Percentiles rank a stretch among this genome's conserved stretches.
Conservation (phyloP, 64 coral and sea anemone genomes). For the Pocillopora damicornis region DNA sequence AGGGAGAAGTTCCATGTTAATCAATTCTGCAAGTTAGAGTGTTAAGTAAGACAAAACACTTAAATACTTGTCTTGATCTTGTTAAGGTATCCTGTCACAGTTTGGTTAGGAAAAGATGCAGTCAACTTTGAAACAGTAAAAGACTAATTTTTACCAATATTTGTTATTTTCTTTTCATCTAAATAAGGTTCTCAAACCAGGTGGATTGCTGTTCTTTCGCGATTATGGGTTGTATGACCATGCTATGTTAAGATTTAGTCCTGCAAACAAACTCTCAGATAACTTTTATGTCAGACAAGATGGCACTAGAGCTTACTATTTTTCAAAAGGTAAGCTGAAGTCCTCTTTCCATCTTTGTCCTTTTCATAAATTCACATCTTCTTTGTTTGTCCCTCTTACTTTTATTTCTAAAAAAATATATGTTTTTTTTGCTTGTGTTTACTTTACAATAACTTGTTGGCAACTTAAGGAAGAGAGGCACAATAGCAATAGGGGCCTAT, state of each 20-base stretch:
- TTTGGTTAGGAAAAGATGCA: too few relatives aligned
- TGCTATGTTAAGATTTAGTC: slow-evolving; percentile 96
- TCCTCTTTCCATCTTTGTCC: neutral
- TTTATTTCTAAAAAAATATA: neutral
- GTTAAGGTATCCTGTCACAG: too few relatives aligned
- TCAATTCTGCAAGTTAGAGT: too few relatives aligned
- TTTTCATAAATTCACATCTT: neutral
- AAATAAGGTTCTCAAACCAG: slow-evolving; percentile 79
- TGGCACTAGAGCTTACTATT: slow-evolving; percentile 96
- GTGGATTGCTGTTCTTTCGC: slow-evolving; percentile 86
- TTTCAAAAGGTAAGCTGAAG: slow-evolving; percentile 69
- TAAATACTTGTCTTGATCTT: too few relatives aligned
- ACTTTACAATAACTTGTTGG: too few relatives aligned
- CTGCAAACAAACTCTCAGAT: slow-evolving; percentile 78
- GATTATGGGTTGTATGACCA: slow-evolving; percentile 99
- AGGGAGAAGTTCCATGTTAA: too few relatives aligned
- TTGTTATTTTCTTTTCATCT: neutral
- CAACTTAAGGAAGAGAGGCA: too few relatives aligned
- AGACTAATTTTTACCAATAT: neutral
- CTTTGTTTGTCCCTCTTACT: too few relatives aligned
- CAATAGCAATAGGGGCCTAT: too few relatives aligned
- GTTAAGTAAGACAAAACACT: too few relatives aligned
- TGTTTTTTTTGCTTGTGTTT: too few relatives aligned
- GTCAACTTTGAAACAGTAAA: too few relatives aligned
- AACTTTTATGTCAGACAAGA: slow-evolving; percentile 98